These are phyloP conservation scores for Aradus depressus DNA, from an alignment of 2,888 invertebrate genomes.

Conservation along the genomic window DNA sequence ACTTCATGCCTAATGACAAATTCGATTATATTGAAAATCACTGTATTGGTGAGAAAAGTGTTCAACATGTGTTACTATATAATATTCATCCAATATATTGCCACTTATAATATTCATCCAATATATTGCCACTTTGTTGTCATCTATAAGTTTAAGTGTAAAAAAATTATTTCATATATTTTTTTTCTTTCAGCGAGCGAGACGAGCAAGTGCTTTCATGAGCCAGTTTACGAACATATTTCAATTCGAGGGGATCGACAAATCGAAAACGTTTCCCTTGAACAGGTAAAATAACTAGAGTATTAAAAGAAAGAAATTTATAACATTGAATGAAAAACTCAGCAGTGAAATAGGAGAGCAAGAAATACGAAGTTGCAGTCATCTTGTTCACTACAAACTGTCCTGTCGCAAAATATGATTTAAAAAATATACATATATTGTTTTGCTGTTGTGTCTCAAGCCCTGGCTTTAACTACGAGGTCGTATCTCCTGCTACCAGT, in stretches of 20 bases:
- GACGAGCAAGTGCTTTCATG: slow-evolving; percentile 30
- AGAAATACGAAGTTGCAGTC: too few species aligned
- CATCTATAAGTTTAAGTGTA: neutral
- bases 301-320: too few species aligned
- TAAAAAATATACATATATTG: too few species aligned
- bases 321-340: too few species aligned
- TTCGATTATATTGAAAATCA: slow-evolving; percentile 78
- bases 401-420: too few species aligned
- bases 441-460: too few species aligned
- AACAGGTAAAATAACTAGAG: too few species aligned
- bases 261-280: slow-evolving; percentile 26
- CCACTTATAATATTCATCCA: neutral
- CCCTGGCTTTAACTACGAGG: too few species aligned
- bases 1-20: slow-evolving; percentile 57
- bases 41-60: slow-evolving; percentile 44
- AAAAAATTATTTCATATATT: neutral
- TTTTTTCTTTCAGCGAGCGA: slow-evolving; percentile 18
- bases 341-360: too few species aligned
- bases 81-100: neutral
- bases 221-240: slow-evolving; percentile 30
- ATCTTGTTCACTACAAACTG: too few species aligned
- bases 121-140: neutral
- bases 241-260: slow-evolving; percentile 30
- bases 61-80: neutral
- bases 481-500: too few species aligned